These are phyloP conservation scores for Ooceraea biroi DNA, from an alignment of 1,140 invertebrate species.

Conservation along the genomic window DNA sequence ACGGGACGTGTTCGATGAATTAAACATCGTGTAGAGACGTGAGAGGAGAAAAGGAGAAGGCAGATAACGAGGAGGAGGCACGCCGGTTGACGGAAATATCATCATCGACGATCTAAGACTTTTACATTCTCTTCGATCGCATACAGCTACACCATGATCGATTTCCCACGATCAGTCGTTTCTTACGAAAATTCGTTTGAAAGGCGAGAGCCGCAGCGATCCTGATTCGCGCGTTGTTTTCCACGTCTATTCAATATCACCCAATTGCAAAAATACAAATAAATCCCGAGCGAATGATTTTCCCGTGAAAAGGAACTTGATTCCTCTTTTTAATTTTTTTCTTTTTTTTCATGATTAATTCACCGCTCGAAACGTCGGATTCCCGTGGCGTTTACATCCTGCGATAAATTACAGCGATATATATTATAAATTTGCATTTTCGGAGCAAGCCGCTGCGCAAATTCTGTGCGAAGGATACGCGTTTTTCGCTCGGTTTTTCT, in stretches of 20 bases:
- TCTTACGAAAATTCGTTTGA: neutral
- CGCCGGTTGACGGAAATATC: conserved; percentile 10
- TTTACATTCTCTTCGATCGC: conserved; percentile 13
- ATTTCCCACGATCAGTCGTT: conserved; percentile 23
- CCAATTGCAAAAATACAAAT: neutral
- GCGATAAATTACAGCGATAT: conserved; percentile 2
- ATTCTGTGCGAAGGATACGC: too few relatives aligned
- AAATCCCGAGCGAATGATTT: neutral
- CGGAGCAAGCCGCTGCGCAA: too few relatives aligned
- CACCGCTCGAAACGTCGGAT: neutral
- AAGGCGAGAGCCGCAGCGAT: neutral
- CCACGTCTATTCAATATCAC: neutral
- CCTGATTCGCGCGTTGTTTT: neutral
- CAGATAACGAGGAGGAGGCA: conserved; percentile 1
- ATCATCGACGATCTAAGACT: conserved; percentile 23
- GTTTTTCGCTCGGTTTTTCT: conserved; percentile 8
- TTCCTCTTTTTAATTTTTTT: neutral
- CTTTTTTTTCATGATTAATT: neutral
- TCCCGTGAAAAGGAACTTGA: neutral
- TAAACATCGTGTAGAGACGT: conserved; percentile 25
- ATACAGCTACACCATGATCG: neutral
- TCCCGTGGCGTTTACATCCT: neutral
- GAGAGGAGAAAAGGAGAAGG: neutral
- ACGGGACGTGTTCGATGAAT: conserved; percentile 30
- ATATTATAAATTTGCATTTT: too few relatives aligned